Percentiles rank a stretch among this genome's conserved stretches.
Conservation (phyloP, 2,888 invertebrate genomes). For the Crocallis elinguaria region DNA sequence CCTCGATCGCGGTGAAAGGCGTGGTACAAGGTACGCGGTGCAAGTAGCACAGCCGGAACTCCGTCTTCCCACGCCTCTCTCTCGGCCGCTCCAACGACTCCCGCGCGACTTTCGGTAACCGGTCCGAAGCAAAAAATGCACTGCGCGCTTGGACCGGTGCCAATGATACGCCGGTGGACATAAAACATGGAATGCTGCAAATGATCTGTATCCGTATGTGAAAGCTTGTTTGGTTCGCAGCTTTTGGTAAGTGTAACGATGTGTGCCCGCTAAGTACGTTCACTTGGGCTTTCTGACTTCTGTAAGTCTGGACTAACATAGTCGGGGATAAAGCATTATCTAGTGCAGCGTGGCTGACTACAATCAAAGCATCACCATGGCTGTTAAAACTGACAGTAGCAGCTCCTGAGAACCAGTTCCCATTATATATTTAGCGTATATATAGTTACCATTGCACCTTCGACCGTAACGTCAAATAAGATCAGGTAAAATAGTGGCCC, state of each 20-base stretch:
- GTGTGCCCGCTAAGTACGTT: background rate
- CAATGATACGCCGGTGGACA: conserved; percentile 50
- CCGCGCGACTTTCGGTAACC: conserved; percentile 69
- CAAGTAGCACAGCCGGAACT: conserved; percentile 83
- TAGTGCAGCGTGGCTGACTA: too few relatives aligned
- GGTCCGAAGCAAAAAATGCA: conserved; percentile 65
- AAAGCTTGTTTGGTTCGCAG: conserved; percentile 32
- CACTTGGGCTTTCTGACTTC: background rate
- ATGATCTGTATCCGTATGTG: conserved; percentile 39
- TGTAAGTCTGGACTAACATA: too few relatives aligned
- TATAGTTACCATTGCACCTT: too few relatives aligned
- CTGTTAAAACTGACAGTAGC: too few relatives aligned
- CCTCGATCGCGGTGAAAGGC: conserved; percentile 74
- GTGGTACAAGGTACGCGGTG: conserved; percentile 46
- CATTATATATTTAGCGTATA: too few relatives aligned
- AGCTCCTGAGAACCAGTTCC: too few relatives aligned
- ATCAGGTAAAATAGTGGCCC: too few relatives aligned
- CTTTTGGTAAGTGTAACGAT: conserved; percentile 10
- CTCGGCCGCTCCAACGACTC: conserved; percentile 42
- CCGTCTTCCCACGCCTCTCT: conserved; percentile 77
- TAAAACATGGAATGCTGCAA: conserved; percentile 55
- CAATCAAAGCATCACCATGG: too few relatives aligned
- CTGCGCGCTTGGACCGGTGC: conserved; percentile 53
- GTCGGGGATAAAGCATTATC: too few relatives aligned
- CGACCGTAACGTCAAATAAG: too few relatives aligned